These are phyloP conservation scores for Limnephilus auricula DNA, from an alignment of 2,888 invertebrate genomes.

Conservation along the genomic window DNA sequence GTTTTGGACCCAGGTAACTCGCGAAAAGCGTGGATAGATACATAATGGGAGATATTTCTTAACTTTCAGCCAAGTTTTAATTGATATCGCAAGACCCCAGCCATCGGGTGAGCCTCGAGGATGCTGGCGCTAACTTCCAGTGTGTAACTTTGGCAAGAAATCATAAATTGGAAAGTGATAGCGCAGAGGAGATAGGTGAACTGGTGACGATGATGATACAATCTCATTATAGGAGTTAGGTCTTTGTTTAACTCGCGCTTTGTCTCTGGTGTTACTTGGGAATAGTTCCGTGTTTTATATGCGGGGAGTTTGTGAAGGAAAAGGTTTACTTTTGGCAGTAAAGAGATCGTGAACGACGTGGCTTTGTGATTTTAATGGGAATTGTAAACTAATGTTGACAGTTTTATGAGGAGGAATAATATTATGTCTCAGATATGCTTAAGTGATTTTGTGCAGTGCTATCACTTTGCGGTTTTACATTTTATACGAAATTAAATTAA, in stretches of 20 bases:
- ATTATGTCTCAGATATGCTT: background rate
- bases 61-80: slow-evolving; percentile 37
- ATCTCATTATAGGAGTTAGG: slow-evolving; percentile 22
- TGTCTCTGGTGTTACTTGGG: background rate
- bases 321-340: background rate
- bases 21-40: background rate
- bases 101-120: background rate
- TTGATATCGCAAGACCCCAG: slow-evolving; percentile 23
- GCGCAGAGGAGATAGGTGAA: background rate
- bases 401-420: background rate
- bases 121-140: background rate
- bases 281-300: background rate
- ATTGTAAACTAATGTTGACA: background rate
- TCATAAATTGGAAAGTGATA: slow-evolving; percentile 46
- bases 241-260: background rate
- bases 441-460: background rate
- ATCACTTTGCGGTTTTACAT: background rate
- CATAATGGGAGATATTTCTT: slow-evolving; percentile 20
- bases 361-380: background rate
- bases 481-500: too few relatives aligned
- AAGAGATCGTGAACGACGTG: background rate
- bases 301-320: background rate
- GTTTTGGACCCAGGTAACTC: background rate
- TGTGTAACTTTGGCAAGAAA: slow-evolving; percentile 18
- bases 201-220: slow-evolving; percentile 8